Conservation (phyloP, 2,888 invertebrate genomes). For the Hirudinaria manillensis region DNA sequence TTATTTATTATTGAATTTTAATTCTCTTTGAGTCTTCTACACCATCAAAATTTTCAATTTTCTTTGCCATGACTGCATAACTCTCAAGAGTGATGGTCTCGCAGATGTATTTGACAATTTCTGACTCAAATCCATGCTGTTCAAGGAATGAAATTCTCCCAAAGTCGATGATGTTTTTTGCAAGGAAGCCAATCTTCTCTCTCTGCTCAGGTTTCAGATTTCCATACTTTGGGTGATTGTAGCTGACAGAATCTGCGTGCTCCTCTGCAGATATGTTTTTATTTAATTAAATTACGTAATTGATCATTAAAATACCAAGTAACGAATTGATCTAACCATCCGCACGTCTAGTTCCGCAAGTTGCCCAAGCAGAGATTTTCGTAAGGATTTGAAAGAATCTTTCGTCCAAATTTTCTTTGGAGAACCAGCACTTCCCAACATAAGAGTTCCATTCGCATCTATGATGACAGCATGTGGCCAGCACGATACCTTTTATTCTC, state of each 20-base stretch:
- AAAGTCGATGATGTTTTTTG: slow-evolving; percentile 72
- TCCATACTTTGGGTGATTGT: slow-evolving; percentile 37
- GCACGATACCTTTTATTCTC: slow-evolving; percentile 57
- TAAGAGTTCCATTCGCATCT: slow-evolving; percentile 69
- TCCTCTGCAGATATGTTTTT: background rate
- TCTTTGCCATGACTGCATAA: slow-evolving; percentile 66
- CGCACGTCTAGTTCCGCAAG: slow-evolving; percentile 33
- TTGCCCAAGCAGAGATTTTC: slow-evolving; percentile 79
- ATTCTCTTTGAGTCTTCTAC: no score
- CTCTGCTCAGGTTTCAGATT: slow-evolving; percentile 54
- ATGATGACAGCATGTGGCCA: slow-evolving; percentile 88
- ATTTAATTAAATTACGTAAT: background rate
- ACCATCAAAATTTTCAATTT: background rate
- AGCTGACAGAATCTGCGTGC: no score
- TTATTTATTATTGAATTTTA: no score
- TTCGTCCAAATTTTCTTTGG: slow-evolving; percentile 50
- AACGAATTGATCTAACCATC: slow-evolving; percentile 11
- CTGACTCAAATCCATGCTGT: slow-evolving; percentile 60
- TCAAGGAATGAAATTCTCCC: slow-evolving; percentile 65
- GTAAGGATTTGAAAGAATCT: slow-evolving; percentile 70
- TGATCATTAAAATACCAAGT: slow-evolving; percentile 24
- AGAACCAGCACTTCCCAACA: slow-evolving; percentile 64
- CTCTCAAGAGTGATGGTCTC: slow-evolving; percentile 69
- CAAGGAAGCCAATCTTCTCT: slow-evolving; percentile 65
- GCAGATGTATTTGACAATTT: slow-evolving; percentile 63